Conservation (phyloP, 2,888 invertebrate genomes). For the Cheiracanthium punctorium region DNA sequence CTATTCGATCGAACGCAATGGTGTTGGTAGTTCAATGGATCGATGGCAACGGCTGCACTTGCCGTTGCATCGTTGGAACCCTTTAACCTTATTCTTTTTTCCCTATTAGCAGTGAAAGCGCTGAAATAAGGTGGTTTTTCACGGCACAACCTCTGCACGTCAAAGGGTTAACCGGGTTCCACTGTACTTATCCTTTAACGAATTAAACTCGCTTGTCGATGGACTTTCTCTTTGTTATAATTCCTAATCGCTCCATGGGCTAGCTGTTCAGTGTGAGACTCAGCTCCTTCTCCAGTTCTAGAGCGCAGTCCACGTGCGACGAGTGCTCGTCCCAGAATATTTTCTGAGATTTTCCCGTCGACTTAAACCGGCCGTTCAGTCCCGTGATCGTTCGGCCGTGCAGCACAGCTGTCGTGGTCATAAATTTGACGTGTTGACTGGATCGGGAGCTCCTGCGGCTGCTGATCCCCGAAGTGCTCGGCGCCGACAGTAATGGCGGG, state of each 20-base stretch:
- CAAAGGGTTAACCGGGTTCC: too few relatives aligned
- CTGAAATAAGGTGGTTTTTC: too few relatives aligned
- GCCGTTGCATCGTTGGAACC: too few relatives aligned
- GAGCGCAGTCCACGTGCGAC: conserved; percentile 49
- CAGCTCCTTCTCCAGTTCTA: conserved; percentile 54
- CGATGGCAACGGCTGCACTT: too few relatives aligned
- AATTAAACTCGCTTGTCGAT: conserved; percentile 42
- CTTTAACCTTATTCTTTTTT: too few relatives aligned
- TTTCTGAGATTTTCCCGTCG: conserved; percentile 42
- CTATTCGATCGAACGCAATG: too few relatives aligned
- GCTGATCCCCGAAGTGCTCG: conserved; percentile 32
- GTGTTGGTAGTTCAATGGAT: too few relatives aligned
- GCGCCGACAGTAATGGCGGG: conserved; percentile 46
- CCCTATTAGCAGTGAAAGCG: too few relatives aligned
- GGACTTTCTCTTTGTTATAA: conserved; percentile 39
- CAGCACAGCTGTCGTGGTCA: conserved; percentile 69
- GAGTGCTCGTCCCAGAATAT: conserved; percentile 68
- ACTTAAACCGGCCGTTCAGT: conserved; percentile 56
- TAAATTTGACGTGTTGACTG: conserved; percentile 69
- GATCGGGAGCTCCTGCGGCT: conserved; percentile 49
- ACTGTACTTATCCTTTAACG: too few relatives aligned
- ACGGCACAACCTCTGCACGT: too few relatives aligned
- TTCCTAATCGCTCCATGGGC: conserved; percentile 54
- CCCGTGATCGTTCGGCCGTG: conserved; percentile 56
- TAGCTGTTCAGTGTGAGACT: conserved; percentile 52